Evolutionary conservation across 2,113 vertebrate species (phyloP), one percentile per base, ranked within the genome.

Genomic region (Albula goreensis): DNA sequence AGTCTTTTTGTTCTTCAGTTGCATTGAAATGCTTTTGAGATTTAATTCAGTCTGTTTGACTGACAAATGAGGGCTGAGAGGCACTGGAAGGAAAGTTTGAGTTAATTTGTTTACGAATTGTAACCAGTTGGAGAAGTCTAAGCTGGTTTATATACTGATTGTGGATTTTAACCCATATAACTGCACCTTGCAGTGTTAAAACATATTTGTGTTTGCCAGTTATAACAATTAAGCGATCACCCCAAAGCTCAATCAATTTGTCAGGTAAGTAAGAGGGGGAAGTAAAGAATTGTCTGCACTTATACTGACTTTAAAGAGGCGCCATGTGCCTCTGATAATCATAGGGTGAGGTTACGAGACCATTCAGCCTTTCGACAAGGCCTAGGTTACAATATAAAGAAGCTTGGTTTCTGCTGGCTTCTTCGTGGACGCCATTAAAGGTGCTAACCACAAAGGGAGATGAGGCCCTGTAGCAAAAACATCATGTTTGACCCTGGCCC

Each of bases 131-230:
- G 8, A 25, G n/a, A 74, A 6, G 8, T 2, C 5, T 31, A 1
- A 25, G 6, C 70, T n/a, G 63, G 19, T 70, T 74, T 41, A 1
- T 41, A 41, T 41, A 25, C 22, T 74, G n/a, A 17, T 0, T 70
- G 63, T 70, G 19, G 22, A 70, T n/a, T 70, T 17, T n/a, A 70
- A 31, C 56, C 11, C 56, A 60, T 60, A 60, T 15, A 13, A 6
- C 63, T n/a, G 17, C 22, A 70, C 63, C 63, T 70, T 4, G 6
- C 17, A 15, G 0, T 60, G 17, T 15, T 31, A 13, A 9, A 85
- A 82, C 79, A 50, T 13, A 78, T 85, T 19, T 10, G 50, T 56
- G 31, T 74, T 56, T 63, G 70, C 89, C 63, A 81, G 83, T 51
- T 79, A 78, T 49, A 80, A 10, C 83, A 50, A n/a, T 49, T 51